A percentile compares a stretch with the other conserved stretches of the same genome.
These are phyloP conservation scores for Anhinga rufa DNA, from an alignment of 2,113 vertebrate species.

Conservation along the genomic window DNA sequence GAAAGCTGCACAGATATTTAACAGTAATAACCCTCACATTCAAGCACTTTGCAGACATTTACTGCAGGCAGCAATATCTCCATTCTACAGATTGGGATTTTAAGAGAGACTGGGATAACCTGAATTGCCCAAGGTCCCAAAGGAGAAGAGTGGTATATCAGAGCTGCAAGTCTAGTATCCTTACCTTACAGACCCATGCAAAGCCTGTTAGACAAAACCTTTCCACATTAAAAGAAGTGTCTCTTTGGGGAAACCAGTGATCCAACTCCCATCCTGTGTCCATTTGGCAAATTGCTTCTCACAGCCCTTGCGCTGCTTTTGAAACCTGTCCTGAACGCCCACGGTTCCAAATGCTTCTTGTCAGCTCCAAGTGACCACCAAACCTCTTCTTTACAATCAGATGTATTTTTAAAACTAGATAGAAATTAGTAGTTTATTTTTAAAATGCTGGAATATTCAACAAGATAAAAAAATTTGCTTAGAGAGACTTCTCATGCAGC, in stretches of 20 bases:
- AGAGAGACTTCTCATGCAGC: background rate
- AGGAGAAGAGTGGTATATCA: background rate
- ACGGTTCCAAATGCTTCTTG: background rate
- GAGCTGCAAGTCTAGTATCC: background rate
- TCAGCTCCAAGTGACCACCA: background rate
- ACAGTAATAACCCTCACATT: background rate
- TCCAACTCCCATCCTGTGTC: background rate
- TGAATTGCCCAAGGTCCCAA: background rate
- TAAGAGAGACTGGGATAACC: background rate
- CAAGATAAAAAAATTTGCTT: background rate
- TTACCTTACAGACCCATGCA: background rate
- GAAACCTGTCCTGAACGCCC: background rate
- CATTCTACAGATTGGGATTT: background rate
- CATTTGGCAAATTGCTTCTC: background rate
- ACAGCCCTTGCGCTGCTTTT: background rate
- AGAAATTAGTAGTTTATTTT: background rate
- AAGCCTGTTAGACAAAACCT: background rate
- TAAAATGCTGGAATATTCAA: background rate
- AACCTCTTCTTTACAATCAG: background rate
- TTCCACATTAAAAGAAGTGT: background rate
- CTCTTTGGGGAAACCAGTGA: background rate
- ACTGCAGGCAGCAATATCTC: background rate
- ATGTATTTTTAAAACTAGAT: background rate
- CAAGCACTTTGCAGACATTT: background rate
- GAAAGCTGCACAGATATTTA: slow-evolving; percentile 7